phyloP scores from a whole-genome alignment of 1,140 invertebrate species.

The Zophobas morio region DNA sequence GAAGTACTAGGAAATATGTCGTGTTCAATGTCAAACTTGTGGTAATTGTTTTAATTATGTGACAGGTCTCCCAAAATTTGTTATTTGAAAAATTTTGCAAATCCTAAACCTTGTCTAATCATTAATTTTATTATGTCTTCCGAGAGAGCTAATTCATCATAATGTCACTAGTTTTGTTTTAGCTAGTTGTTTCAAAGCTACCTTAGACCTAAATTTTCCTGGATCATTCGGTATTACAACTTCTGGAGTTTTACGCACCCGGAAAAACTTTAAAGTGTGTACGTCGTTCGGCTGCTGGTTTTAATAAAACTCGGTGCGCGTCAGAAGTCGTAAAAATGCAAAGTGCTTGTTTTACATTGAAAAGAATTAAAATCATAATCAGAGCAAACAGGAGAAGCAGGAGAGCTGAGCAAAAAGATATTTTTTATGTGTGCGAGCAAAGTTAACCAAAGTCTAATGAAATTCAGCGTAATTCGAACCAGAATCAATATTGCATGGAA shows the following conservation, averaged over 20 bases:
- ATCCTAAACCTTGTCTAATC: too few relatives aligned
- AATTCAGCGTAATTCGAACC: neutral
- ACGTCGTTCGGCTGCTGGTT: constrained; percentile 1
- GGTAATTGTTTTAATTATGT: too few relatives aligned
- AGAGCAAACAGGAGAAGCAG: neutral
- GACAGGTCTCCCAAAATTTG: too few relatives aligned
- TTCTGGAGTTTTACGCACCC: constrained; percentile 7
- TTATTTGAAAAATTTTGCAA: too few relatives aligned
- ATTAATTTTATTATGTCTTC: too few relatives aligned
- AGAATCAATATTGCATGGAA: neutral
- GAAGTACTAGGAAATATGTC: too few relatives aligned
- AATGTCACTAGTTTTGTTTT: too few relatives aligned
- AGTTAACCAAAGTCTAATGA: neutral
- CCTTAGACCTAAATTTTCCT: too few relatives aligned
- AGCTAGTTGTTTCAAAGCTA: too few relatives aligned
- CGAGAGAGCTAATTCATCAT: too few relatives aligned
- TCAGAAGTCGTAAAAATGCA: constrained; percentile 29
- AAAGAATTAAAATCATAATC: constrained; percentile 15
- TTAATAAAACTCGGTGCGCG: constrained; percentile 36
- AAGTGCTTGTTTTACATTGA: constrained; percentile 27
- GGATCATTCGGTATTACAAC: neutral
- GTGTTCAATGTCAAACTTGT: too few relatives aligned
- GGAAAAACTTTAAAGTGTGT: constrained; percentile 30
- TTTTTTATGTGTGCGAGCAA: too few relatives aligned
- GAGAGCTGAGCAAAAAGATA: neutral